phyloP scores from a whole-genome alignment of 2,113 vertebrate species.

The Pterocles gutturalis region DNA sequence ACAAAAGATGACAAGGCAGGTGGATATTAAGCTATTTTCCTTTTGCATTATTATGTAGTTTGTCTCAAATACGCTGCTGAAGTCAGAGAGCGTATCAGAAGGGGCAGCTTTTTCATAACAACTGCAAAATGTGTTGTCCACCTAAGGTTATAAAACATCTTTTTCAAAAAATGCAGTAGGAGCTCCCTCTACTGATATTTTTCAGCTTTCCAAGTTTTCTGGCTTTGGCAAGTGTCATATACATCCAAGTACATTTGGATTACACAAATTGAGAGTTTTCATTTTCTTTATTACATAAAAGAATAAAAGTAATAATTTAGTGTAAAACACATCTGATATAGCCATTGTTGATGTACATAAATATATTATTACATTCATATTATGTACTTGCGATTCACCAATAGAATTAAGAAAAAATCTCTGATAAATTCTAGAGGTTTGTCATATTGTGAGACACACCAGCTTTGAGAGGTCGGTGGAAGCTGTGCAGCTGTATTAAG shows the following conservation, averaged over 20 bases:
- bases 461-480: neutral
- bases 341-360: neutral
- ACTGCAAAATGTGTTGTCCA: neutral
- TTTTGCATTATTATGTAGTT: neutral
- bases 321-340: neutral
- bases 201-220: neutral
- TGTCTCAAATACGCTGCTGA: neutral
- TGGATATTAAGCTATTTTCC: neutral
- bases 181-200: slow-evolving; percentile 66
- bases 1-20: neutral
- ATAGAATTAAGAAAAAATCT: neutral
- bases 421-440: neutral
- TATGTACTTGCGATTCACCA: neutral
- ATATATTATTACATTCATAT: neutral
- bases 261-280: neutral
- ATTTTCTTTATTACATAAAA: neutral
- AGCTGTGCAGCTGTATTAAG: neutral
- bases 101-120: neutral
- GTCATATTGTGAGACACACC: neutral
- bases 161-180: slow-evolving; percentile 2
- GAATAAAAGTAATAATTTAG: neutral
- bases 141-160: neutral
- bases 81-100: neutral
- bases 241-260: neutral
- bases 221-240: neutral